Evolutionary conservation across 2,113 vertebrate genomes (phyloP).

Genomic region (Mystacornis crossleyi): DNA sequence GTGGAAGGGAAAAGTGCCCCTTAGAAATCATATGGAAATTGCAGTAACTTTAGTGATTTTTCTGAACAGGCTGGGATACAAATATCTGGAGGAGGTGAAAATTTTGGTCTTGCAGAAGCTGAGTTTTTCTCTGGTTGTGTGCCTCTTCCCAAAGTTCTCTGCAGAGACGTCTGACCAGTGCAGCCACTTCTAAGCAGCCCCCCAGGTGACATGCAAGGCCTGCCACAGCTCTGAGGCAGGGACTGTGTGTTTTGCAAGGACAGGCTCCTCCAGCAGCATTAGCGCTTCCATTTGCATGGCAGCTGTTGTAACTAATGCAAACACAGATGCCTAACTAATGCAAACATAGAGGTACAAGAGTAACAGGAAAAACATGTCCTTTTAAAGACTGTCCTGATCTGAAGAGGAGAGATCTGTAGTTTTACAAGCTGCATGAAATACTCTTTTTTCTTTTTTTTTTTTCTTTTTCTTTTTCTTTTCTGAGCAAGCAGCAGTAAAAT

Average conservation of each 20-base stretch:
- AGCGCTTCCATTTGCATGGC: background rate
- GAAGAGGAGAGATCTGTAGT: background rate
- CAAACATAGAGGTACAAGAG: background rate
- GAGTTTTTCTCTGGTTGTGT: accelerated
- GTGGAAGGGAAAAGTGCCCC: background rate
- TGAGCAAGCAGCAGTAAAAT: background rate
- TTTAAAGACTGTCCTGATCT: background rate
- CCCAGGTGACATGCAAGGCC: background rate
- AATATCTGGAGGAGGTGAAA: background rate
- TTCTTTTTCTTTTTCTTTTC: background rate
- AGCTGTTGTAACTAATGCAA: background rate
- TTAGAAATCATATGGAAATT: background rate
- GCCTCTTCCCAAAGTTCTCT: background rate
- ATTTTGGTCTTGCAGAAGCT: background rate
- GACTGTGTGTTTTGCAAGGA: background rate
- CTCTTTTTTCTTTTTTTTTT: background rate
- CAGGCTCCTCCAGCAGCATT: background rate
- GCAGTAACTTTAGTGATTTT: background rate
- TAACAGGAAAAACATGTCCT: background rate
- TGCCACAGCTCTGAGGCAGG: background rate
- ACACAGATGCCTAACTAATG: background rate
- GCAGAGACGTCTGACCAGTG: accelerated
- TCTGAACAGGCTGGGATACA: background rate
- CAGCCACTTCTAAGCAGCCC: background rate
- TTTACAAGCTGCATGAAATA: background rate